Conservation (phyloP, 2,113 vertebrate genomes). For the Epinephelus fuscoguttatus region DNA sequence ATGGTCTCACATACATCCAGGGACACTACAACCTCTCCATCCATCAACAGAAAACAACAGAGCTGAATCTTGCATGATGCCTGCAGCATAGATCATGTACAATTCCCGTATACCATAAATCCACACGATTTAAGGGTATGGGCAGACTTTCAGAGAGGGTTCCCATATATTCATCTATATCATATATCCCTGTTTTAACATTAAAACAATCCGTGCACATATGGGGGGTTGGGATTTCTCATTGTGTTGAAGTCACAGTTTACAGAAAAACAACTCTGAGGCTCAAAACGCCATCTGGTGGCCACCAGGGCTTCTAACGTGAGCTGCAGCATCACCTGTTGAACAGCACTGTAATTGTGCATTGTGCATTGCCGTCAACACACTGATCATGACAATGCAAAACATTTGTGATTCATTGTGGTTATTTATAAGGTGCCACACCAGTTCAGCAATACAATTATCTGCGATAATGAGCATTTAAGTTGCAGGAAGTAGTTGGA, state of each 20-base stretch:
- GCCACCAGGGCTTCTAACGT: neutral
- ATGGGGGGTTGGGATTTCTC: constrained; percentile 22
- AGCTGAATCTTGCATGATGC: constrained; percentile 10
- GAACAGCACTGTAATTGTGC: constrained; percentile 12
- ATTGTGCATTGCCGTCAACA: neutral
- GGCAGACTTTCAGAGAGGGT: neutral
- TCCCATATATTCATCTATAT: neutral
- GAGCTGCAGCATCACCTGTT: constrained; percentile 69
- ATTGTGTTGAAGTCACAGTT: constrained; percentile 46
- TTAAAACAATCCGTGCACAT: constrained; percentile 20
- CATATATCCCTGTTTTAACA: constrained; percentile 8
- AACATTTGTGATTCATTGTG: neutral
- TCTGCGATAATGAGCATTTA: too few relatives aligned
- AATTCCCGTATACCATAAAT: neutral
- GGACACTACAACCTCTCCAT: constrained; percentile 16
- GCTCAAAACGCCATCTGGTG: constrained; percentile 67
- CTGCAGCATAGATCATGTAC: neutral
- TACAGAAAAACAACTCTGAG: constrained; percentile 62
- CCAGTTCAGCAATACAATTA: too few relatives aligned
- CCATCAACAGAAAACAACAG: constrained; percentile 17
- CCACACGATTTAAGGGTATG: neutral
- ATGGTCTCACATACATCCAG: neutral
- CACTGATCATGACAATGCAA: neutral
- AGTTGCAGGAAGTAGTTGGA: neutral
- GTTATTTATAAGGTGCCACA: neutral